Evolutionary conservation across 2,888 invertebrate species (phyloP), one percentile per base, ranked within the genome.

Genomic region (Mesoligia furuncula): DNA sequence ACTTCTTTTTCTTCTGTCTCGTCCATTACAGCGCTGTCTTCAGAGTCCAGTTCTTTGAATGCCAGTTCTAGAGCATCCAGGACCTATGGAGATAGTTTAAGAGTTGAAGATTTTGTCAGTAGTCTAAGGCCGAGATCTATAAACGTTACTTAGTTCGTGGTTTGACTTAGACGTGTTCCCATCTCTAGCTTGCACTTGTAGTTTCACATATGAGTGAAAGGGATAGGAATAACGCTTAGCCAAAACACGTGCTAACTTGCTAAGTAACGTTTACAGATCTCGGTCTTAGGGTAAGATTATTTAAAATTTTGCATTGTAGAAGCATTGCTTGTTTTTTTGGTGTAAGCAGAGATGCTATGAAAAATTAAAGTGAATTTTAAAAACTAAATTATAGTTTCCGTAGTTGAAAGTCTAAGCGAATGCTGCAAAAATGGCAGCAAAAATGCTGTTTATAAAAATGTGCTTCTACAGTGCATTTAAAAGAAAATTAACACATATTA

Each of bases 1-100:
- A 77, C 80, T 51, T 87, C 84, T 61, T 85, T 89, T 68, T 95
- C 95, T 51, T 87, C 85, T 59, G 85, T 88, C 69, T 95, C 95
- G 85, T 97, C 97, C 92, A 97, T 97, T 84, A 96, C 96, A 73
- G 95, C 92, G 73, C 90, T 92, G 83, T 96, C 95, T 91, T 97
- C 96, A 59, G 97, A 97, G 93, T 97, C 97, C 85, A 97, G 96
- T 91, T 97, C 97, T 94, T 97, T 96, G 91, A 97, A 97, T 89
- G 97, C 97, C 91, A 97, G 93, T 91, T 97, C 97, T 91, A 97
- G 94, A 87, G 97, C 97, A 93, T 97, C 97, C 92, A 97, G 95
- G 79, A 97, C 97, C 97, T 97, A 79, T 57, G 95, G 61, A 92
- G 89, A 89, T 85, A 87, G 80, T 66, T 31, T 80, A 20, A 67